A percentile compares a stretch with the other conserved stretches of the same genome.
These are phyloP conservation scores for Agelastica alni DNA, from an alignment of 2,888 invertebrate genomes.

Conservation along the genomic window DNA sequence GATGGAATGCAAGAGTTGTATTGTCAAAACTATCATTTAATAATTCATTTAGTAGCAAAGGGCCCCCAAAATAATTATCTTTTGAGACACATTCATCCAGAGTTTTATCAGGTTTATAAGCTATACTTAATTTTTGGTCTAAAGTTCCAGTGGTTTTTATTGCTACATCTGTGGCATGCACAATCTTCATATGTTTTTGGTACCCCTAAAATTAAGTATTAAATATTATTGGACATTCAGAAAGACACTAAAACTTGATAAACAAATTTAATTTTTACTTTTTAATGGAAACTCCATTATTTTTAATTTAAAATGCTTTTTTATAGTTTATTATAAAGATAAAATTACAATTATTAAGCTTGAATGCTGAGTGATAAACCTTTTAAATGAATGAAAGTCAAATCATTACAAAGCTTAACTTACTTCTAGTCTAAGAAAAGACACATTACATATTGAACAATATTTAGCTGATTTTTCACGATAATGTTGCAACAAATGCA, in stretches of 20 bases:
- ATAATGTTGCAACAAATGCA: conserved; percentile 56
- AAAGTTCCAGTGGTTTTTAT: background rate
- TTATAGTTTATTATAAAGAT: too few species aligned
- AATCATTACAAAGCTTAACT: background rate
- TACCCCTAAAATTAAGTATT: conserved; percentile 30
- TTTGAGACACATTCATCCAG: conserved; percentile 19
- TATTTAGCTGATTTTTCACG: conserved; percentile 41
- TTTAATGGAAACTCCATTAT: too few species aligned
- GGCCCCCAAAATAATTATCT: conserved; percentile 46
- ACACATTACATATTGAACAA: conserved; percentile 47
- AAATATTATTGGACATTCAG: too few species aligned
- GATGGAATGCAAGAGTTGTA: conserved; percentile 41
- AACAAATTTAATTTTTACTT: background rate
- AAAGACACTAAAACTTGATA: background rate
- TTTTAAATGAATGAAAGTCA: background rate
- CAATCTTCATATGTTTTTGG: conserved; percentile 39
- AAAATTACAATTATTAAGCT: too few species aligned
- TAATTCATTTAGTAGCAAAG: conserved; percentile 46
- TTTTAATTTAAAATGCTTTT: too few species aligned
- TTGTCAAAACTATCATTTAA: conserved; percentile 49
- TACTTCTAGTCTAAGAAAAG: conserved; percentile 37
- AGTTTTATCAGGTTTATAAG: background rate
- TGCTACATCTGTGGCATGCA: conserved; percentile 29
- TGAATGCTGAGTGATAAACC: too few species aligned
- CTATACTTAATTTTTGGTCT: background rate